Conservation (phyloP, 2,888 invertebrate genomes). For the Xanthorhoe designata region DNA sequence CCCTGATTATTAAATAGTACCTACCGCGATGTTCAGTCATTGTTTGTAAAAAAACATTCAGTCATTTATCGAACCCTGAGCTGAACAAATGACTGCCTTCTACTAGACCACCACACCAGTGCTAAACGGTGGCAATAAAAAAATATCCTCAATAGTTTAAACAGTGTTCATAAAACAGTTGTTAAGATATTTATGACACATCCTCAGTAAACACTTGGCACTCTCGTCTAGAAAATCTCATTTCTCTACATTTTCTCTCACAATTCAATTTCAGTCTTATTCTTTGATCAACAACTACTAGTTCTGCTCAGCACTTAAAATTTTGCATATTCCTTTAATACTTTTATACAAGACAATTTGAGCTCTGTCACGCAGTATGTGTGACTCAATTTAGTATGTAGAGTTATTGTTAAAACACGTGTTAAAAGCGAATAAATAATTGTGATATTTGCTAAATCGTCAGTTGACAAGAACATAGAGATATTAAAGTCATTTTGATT, state of each 20-base stretch:
- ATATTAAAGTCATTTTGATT: constrained; percentile 5
- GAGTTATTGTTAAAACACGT: not conserved
- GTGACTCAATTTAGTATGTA: constrained; percentile 2
- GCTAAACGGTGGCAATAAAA: constrained; percentile 22
- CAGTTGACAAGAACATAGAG: constrained; percentile 31
- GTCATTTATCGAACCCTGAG: too few species aligned
- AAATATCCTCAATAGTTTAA: constrained; percentile 40
- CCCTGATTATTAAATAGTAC: too few species aligned
- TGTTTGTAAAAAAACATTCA: too few species aligned
- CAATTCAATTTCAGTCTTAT: constrained; percentile 34
- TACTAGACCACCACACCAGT: not conserved
- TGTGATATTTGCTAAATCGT: constrained; percentile 39
- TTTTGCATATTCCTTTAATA: not conserved
- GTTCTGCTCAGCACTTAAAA: not conserved
- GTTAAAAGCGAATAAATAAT: constrained; percentile 33
- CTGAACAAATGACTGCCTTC: too few species aligned
- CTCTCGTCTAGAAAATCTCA: constrained; percentile 52
- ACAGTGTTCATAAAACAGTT: constrained; percentile 61
- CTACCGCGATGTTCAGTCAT: too few species aligned
- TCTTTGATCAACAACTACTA: not conserved
- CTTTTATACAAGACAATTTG: not conserved
- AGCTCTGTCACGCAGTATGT: not conserved
- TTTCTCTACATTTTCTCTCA: constrained; percentile 24
- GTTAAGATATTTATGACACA: constrained; percentile 61
- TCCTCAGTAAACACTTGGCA: constrained; percentile 62